A percentile compares a stretch with the other conserved stretches of the same genome.
These are phyloP conservation scores for Heliconius cydno DNA, from an alignment of 2,888 invertebrate species.

Conservation along the genomic window DNA sequence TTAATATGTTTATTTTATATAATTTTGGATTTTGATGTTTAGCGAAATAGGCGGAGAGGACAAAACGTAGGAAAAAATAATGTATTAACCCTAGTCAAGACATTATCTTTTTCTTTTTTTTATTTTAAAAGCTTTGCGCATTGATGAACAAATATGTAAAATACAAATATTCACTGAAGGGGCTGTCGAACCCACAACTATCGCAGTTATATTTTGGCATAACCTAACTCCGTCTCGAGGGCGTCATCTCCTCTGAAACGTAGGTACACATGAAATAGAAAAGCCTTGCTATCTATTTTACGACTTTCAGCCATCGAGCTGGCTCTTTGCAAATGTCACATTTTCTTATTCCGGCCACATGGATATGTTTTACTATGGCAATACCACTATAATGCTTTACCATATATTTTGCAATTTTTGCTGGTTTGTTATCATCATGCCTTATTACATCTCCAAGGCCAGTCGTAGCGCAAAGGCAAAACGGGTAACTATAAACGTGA, in stretches of 20 bases:
- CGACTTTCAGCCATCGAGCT: slow-evolving; percentile 3
- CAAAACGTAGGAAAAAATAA: no score
- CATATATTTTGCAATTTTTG: no score
- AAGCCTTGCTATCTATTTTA: slow-evolving; percentile 4
- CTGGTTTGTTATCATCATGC: no score
- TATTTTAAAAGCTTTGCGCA: no score
- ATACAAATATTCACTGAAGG: not conserved
- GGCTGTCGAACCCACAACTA: not conserved
- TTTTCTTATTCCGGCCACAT: not conserved
- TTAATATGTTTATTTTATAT: not conserved
- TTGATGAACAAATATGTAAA: not conserved
- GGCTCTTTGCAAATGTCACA: not conserved
- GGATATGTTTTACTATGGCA: not conserved
- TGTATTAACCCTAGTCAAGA: no score
- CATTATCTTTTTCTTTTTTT: no score
- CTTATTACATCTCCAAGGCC: no score
- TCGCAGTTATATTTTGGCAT: not conserved
- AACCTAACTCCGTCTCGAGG: not conserved
- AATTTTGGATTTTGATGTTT: no score
- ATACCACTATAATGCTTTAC: not conserved
- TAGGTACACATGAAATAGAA: slow-evolving; percentile 1
- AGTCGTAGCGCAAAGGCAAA: no score
- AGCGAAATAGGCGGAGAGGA: no score
- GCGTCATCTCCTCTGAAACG: not conserved
- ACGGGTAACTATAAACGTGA: no score